These are phyloP conservation scores for Spea hammondii DNA, from an alignment of 2,797 vertebrate genomes.

Conservation along the genomic window DNA sequence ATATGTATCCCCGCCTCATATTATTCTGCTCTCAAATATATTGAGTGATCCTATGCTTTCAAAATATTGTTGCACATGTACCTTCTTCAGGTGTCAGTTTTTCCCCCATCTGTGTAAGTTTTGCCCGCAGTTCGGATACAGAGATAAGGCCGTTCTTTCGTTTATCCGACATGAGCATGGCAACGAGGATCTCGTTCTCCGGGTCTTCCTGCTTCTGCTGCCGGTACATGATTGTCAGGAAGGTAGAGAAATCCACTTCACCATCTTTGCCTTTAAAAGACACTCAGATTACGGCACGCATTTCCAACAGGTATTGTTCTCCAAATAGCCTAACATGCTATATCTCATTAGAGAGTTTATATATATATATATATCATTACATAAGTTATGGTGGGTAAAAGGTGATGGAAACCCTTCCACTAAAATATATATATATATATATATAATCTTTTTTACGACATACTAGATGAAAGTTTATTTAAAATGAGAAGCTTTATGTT, in stretches of 20 bases:
- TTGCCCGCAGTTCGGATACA: conserved; percentile 80
- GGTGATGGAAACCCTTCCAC: too few relatives aligned
- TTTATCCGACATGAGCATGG: conserved; percentile 87
- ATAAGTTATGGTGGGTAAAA: too few relatives aligned
- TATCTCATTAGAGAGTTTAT: too few relatives aligned
- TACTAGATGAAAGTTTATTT: too few relatives aligned
- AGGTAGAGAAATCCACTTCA: conserved; percentile 90
- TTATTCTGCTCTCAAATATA: too few relatives aligned
- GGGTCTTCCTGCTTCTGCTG: conserved; percentile 93
- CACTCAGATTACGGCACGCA: neutral
- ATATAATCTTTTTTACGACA: too few relatives aligned
- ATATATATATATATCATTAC: too few relatives aligned
- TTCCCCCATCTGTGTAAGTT: conserved; percentile 87
- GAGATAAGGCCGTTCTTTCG: conserved; percentile 82
- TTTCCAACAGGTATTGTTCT: too few relatives aligned
- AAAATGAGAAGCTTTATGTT: too few relatives aligned
- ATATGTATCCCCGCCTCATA: too few relatives aligned
- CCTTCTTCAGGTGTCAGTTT: conserved; percentile 89
- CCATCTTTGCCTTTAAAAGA: conserved; percentile 69
- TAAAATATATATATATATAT: too few relatives aligned
- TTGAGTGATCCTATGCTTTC: neutral
- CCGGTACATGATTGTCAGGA: conserved; percentile 89
- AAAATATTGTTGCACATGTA: conserved; percentile 54
- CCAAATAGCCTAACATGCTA: too few relatives aligned
- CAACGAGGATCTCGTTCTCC: conserved; percentile 82